Evolutionary conservation across 1,140 invertebrate species (phyloP).

Genomic region (Orussus abietinus): DNA sequence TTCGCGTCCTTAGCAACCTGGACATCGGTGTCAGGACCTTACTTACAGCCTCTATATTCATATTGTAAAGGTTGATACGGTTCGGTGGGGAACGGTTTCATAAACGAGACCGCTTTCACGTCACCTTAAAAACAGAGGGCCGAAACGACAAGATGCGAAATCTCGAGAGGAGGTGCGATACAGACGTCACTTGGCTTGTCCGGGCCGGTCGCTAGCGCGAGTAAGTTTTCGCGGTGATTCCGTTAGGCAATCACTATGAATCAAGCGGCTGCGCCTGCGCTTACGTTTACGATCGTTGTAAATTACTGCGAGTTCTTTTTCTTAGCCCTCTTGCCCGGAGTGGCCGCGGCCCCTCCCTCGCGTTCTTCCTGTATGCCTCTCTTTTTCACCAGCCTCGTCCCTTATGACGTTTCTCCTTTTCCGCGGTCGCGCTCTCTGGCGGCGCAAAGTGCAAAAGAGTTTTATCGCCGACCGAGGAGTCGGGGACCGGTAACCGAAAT

Average conservation of each 20-base stretch:
- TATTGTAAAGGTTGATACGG: too few species aligned
- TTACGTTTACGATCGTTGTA: constrained; percentile 39
- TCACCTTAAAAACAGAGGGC: too few species aligned
- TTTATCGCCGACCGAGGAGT: constrained; percentile 19
- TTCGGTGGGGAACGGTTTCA: too few species aligned
- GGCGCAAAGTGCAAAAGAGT: constrained; percentile 18
- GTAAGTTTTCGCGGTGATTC: constrained; percentile 33
- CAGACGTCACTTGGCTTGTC: neutral
- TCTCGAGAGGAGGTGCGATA: too few species aligned
- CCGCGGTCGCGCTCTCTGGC: neutral
- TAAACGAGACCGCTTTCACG: too few species aligned
- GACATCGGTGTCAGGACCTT: too few species aligned
- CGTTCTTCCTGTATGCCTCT: neutral
- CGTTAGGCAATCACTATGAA: constrained; percentile 39
- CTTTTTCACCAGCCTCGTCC: neutral
- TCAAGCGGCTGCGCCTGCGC: constrained; percentile 26
- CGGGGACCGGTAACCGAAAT: constrained; percentile 13
- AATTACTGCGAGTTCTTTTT: constrained; percentile 32
- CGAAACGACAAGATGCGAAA: too few species aligned
- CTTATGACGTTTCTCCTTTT: constrained; percentile 1
- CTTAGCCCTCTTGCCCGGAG: constrained; percentile 12
- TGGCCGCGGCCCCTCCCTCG: constrained; percentile 6
- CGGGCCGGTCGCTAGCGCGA: constrained; percentile 14
- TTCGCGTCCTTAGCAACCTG: too few species aligned
- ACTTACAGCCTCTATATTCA: too few species aligned